Evolutionary conservation across 2,113 vertebrate species (phyloP).

Genomic region (Pollachius pollachius): DNA sequence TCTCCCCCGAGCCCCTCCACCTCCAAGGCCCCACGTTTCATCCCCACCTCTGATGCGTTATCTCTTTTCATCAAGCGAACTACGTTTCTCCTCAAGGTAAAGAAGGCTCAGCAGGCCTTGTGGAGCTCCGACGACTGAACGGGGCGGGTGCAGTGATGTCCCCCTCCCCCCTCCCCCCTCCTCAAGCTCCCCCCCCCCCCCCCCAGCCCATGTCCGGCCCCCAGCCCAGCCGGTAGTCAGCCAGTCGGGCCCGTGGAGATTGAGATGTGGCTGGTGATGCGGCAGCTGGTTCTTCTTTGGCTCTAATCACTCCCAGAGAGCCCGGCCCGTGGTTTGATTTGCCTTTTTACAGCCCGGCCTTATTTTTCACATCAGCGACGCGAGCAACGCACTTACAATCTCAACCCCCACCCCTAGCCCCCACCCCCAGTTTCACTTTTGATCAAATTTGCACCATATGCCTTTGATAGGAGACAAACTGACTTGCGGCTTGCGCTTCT

Average conservation of each 20-base stretch:
- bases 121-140: not conserved
- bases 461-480: constrained; percentile 70
- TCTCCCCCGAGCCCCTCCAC: not conserved
- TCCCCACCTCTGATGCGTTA: not conserved
- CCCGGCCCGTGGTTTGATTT: constrained; percentile 66
- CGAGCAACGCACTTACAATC: constrained; percentile 47
- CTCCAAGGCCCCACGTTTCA: not conserved
- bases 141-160: not conserved
- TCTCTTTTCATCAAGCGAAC: constrained; percentile 10
- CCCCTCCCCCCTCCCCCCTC: not conserved
- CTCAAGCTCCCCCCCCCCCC: not conserved
- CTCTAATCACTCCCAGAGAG: constrained; percentile 76
- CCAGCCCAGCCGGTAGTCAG: constrained; percentile 42
- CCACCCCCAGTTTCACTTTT: constrained; percentile 50
- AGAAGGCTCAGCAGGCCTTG: too few relatives aligned
- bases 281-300: constrained; percentile 75
- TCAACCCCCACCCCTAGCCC: constrained; percentile 21
- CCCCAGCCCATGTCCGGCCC: constrained; percentile 3
- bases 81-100: constrained; percentile 12
- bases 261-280: constrained; percentile 59
- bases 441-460: constrained; percentile 83
- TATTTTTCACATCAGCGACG: constrained; percentile 77
- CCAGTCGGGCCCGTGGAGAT: constrained; percentile 50
- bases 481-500: constrained; percentile 62
- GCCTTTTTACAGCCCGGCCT: constrained; percentile 72